Conservation (phyloP, 2,888 invertebrate species). For the Aspidiotus destructor region DNA sequence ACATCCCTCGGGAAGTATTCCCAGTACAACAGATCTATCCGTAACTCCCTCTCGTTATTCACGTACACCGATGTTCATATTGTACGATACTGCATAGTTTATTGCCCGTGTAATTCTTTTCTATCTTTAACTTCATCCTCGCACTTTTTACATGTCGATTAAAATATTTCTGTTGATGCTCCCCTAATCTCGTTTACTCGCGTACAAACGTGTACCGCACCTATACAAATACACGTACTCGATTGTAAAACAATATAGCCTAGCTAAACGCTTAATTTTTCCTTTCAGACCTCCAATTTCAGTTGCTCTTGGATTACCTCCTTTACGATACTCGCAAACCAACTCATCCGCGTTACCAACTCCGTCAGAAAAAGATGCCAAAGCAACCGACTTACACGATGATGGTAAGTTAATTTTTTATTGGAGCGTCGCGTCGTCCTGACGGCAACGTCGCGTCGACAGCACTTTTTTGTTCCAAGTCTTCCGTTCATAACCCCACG, state of each 20-base stretch:
- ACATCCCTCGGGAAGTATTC: slow-evolving; percentile 33
- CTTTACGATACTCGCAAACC: slow-evolving; percentile 51
- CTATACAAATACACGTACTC: not conserved
- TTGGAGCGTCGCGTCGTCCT: no score
- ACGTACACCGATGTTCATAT: no score
- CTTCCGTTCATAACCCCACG: no score
- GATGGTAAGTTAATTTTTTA: slow-evolving; percentile 48
- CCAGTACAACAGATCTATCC: slow-evolving; percentile 28
- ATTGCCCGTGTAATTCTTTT: not conserved
- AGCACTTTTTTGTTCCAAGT: no score
- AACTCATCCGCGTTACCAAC: slow-evolving; percentile 39
- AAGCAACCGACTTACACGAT: slow-evolving; percentile 48
- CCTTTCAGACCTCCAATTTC: slow-evolving; percentile 66
- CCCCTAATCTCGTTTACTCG: not conserved
- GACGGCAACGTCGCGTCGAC: no score
- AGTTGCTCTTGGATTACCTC: slow-evolving; percentile 57
- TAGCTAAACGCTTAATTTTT: not conserved
- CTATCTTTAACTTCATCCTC: slow-evolving; percentile 16
- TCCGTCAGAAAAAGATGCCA: slow-evolving; percentile 37
- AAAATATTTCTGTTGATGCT: not conserved
- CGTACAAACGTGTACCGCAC: not conserved
- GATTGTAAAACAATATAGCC: no score
- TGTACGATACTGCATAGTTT: slow-evolving; percentile 9
- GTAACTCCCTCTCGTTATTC: not conserved
- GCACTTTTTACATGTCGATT: not conserved